A percentile compares a stretch with the other conserved stretches of the same genome.
Evolutionary conservation across 64 coral and sea anemone genomes (phyloP).

Genomic region (Orbicella faveolata): DNA sequence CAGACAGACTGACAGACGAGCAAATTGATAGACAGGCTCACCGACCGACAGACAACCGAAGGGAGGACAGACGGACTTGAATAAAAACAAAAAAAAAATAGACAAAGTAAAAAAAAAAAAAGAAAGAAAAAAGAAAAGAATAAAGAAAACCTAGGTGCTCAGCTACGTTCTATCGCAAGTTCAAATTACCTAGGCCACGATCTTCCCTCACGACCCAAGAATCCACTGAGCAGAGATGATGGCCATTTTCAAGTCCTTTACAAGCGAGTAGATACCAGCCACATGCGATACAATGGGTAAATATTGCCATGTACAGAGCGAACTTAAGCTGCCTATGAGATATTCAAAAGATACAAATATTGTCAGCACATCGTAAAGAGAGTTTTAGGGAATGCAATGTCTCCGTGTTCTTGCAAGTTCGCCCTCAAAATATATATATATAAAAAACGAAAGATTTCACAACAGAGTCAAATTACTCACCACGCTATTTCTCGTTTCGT

Average conservation of each 20-base stretch:
- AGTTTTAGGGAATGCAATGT: neutral
- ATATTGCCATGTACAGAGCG: slow-evolving; percentile 67
- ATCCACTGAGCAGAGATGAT: slow-evolving; percentile 18
- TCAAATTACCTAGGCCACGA: slow-evolving; percentile 38
- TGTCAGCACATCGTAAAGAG: neutral
- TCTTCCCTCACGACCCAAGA: slow-evolving; percentile 54
- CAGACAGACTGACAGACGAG: too few relatives aligned
- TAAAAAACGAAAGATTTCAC: too few relatives aligned
- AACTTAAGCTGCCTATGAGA: slow-evolving; percentile 69
- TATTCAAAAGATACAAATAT: neutral
- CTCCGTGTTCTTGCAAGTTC: neutral
- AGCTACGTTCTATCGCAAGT: too few relatives aligned
- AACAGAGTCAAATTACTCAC: too few relatives aligned
- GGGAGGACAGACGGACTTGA: too few relatives aligned
- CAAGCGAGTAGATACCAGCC: slow-evolving; percentile 80
- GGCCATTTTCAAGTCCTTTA: slow-evolving; percentile 55
- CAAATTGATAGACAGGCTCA: too few relatives aligned
- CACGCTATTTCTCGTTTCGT: too few relatives aligned
- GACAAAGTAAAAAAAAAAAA: too few relatives aligned
- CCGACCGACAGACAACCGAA: too few relatives aligned
- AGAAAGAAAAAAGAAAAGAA: too few relatives aligned
- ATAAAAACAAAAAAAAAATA: too few relatives aligned
- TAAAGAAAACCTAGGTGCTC: too few relatives aligned
- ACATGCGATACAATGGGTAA: slow-evolving; percentile 78
- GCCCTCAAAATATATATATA: neutral